These are phyloP conservation scores for Ormia ochracea DNA, from an alignment of 2,888 invertebrate genomes.

Conservation along the genomic window DNA sequence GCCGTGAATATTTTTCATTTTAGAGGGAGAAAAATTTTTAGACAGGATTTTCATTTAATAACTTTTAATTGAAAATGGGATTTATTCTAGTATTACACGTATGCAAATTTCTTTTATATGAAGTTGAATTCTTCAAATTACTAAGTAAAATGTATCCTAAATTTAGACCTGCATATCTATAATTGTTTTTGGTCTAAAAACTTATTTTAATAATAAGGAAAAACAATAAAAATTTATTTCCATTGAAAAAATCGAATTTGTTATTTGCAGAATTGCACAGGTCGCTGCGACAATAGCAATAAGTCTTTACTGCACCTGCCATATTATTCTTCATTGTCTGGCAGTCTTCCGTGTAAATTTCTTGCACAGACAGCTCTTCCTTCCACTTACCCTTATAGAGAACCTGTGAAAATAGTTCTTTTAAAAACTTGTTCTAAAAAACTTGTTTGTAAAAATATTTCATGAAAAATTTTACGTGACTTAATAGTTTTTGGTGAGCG, in stretches of 20 bases:
- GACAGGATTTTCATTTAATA: too few relatives aligned
- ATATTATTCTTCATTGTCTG: constrained; percentile 80
- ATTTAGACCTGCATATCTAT: too few relatives aligned
- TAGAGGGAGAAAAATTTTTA: too few relatives aligned
- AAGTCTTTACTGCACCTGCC: constrained; percentile 72
- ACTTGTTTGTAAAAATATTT: background rate
- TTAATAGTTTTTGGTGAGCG: constrained; percentile 35
- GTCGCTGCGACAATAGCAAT: constrained; percentile 86
- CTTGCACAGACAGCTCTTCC: constrained; percentile 81
- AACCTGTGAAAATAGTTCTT: constrained; percentile 44
- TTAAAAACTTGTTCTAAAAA: background rate
- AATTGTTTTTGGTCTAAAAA: too few relatives aligned
- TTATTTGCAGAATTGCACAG: constrained; percentile 82
- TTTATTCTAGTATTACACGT: too few relatives aligned
- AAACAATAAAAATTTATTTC: too few relatives aligned
- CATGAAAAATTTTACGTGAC: constrained; percentile 22
- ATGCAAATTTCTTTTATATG: too few relatives aligned
- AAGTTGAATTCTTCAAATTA: too few relatives aligned
- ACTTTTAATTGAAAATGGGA: too few relatives aligned
- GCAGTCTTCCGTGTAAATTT: constrained; percentile 85
- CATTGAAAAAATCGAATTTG: background rate
- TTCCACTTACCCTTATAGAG: constrained; percentile 79
- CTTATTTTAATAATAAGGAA: too few relatives aligned
- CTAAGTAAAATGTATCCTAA: too few relatives aligned
- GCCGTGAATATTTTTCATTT: too few relatives aligned